Conservation (phyloP, 2,888 invertebrate species). For the Choreutis nemorana region DNA sequence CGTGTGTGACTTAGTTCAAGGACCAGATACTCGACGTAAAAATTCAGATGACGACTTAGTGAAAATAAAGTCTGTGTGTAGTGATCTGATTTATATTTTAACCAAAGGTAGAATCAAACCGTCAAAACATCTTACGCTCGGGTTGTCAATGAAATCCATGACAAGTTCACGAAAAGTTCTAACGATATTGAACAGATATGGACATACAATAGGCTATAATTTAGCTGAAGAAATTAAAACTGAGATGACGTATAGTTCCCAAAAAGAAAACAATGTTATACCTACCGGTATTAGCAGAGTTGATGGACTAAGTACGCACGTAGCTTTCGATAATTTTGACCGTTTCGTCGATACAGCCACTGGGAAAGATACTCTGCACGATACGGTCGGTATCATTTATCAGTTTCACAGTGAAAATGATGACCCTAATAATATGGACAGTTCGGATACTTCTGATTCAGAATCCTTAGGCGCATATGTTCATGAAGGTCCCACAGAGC, state of each 20-base stretch:
- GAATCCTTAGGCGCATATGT: not conserved
- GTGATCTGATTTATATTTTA: constrained; percentile 17
- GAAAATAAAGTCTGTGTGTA: constrained; percentile 15
- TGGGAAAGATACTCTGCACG: constrained; percentile 7
- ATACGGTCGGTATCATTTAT: constrained; percentile 17
- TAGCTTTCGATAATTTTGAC: constrained; percentile 16
- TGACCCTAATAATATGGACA: not conserved
- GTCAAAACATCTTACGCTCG: constrained; percentile 18
- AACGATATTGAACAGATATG: constrained; percentile 20
- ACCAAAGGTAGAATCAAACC: constrained; percentile 12
- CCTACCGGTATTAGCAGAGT: constrained; percentile 16
- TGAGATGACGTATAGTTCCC: constrained; percentile 11
- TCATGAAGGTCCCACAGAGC: not conserved
- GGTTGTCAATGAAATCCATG: constrained; percentile 17
- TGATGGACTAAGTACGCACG: constrained; percentile 10
- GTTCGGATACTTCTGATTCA: not conserved
- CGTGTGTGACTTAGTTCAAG: constrained; percentile 12
- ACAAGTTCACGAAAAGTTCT: constrained; percentile 17
- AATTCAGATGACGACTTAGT: constrained; percentile 12
- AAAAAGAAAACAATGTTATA: constrained; percentile 10
- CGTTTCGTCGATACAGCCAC: constrained; percentile 2
- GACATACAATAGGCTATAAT: constrained; percentile 19
- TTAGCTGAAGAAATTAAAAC: constrained; percentile 22
- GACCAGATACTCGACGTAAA: constrained; percentile 11
- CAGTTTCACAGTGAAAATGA: constrained; percentile 5